Percentiles rank a stretch among this genome's conserved stretches.
Conservation (phyloP, 2,888 invertebrate species). For the Sphaerophoria taeniata region DNA sequence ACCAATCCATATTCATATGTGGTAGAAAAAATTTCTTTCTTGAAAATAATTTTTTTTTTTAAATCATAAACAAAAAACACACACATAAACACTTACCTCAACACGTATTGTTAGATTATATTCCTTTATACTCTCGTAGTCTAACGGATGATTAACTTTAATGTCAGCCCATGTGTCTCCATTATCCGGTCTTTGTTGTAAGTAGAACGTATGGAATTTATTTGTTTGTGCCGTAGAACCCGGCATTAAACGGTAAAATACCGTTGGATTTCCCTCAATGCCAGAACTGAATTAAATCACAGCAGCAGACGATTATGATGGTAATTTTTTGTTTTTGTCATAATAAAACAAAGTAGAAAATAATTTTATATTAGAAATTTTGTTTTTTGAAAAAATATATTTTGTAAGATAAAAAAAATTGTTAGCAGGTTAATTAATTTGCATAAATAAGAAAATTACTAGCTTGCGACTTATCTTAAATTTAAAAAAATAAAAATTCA, state of each 20-base stretch:
- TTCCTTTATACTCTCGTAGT: conserved; percentile 97
- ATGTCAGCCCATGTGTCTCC: conserved; percentile 98
- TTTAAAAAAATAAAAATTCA: neutral
- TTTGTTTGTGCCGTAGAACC: conserved; percentile 98
- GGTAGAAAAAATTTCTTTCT: neutral
- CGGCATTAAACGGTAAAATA: conserved; percentile 97
- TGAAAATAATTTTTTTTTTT: neutral
- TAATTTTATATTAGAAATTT: conserved; percentile 51
- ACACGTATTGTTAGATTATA: conserved; percentile 98
- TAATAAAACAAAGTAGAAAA: conserved; percentile 33
- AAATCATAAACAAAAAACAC: neutral
- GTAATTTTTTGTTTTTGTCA: neutral
- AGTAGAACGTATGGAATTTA: conserved; percentile 97
- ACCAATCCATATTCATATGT: too few relatives aligned
- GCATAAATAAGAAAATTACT: conserved; percentile 33
- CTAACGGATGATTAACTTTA: conserved; percentile 97
- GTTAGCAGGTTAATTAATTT: conserved; percentile 23
- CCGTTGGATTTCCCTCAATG: conserved; percentile 97
- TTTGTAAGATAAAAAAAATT: neutral
- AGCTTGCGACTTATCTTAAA: neutral
- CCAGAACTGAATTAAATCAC: conserved; percentile 88
- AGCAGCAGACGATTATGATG: conserved; percentile 73
- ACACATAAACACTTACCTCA: conserved; percentile 87
- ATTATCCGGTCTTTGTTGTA: conserved; percentile 96
- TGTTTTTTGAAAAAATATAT: too few relatives aligned